Conservation (phyloP, 1,140 invertebrate genomes). For the Sarcophaga bullata region DNA sequence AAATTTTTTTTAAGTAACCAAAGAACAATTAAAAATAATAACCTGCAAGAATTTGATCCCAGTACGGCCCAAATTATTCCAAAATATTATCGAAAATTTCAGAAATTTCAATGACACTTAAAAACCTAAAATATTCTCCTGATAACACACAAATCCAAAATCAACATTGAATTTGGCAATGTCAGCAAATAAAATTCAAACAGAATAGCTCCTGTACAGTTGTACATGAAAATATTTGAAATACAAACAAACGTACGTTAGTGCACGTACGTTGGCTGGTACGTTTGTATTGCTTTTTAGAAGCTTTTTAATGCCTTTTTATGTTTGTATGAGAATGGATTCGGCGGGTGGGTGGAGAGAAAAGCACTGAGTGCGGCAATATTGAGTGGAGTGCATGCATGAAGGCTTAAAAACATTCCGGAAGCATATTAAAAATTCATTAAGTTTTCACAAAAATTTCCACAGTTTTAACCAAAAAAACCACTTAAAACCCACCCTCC, state of each 20-base stretch:
- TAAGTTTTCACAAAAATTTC: constrained; percentile 63
- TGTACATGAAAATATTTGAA: too few species aligned
- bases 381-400: background rate
- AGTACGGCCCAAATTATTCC: too few species aligned
- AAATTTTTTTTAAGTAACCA: too few species aligned
- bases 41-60: too few species aligned
- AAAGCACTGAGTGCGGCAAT: background rate
- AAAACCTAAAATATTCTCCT: too few species aligned
- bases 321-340: background rate
- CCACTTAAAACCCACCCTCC: constrained; percentile 44
- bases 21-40: too few species aligned
- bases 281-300: constrained; percentile 19
- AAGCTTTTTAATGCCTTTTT: constrained; percentile 13
- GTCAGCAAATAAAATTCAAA: too few species aligned
- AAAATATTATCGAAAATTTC: too few species aligned
- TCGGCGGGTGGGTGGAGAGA: background rate
- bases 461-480: constrained; percentile 51
- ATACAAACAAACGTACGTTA: background rate
- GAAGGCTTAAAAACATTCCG: constrained; percentile 45
- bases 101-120: too few species aligned
- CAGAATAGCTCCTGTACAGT: too few species aligned
- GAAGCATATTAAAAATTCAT: constrained; percentile 66
- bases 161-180: too few species aligned
- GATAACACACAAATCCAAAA: too few species aligned
- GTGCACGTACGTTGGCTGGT: background rate